phyloP scores from a whole-genome alignment of 2,888 invertebrate species.

The Dicyrtoma fusca region DNA sequence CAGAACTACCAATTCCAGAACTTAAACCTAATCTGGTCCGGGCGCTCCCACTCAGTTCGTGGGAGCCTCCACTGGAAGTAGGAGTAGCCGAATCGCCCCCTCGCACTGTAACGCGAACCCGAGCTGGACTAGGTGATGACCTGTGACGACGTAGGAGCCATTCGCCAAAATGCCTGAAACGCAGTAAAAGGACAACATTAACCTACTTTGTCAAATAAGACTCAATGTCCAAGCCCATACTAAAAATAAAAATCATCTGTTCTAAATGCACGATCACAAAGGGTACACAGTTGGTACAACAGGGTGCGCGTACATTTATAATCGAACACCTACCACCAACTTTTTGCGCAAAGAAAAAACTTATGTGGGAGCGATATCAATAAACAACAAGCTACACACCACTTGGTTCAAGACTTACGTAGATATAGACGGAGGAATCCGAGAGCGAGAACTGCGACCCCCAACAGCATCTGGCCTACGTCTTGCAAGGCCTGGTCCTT shows the following conservation, averaged over 20 bases:
- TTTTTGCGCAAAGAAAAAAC: no score
- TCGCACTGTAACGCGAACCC: constrained; percentile 17
- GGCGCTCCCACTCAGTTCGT: constrained; percentile 46
- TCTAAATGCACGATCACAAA: no score
- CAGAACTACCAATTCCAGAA: constrained; percentile 7
- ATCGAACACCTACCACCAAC: neutral
- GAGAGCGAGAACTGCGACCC: neutral
- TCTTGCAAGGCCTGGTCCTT: neutral
- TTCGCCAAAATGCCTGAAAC: constrained; percentile 11
- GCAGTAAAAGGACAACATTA: no score
- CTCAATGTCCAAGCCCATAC: no score
- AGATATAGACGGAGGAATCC: neutral
- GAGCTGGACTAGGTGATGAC: constrained; percentile 5
- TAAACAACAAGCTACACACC: neutral
- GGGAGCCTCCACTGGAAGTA: constrained; percentile 21
- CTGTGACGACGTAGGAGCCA: constrained; percentile 11
- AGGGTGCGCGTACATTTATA: no score
- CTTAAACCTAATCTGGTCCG: constrained; percentile 37
- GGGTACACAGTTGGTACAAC: no score
- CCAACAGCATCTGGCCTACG: neutral
- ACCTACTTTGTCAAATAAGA: no score
- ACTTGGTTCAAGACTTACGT: no score
- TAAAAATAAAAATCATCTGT: no score
- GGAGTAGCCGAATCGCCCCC: neutral
- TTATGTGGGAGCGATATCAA: no score